phyloP scores from a whole-genome alignment of 2,797 vertebrate species.

The Diceros bicornis region DNA sequence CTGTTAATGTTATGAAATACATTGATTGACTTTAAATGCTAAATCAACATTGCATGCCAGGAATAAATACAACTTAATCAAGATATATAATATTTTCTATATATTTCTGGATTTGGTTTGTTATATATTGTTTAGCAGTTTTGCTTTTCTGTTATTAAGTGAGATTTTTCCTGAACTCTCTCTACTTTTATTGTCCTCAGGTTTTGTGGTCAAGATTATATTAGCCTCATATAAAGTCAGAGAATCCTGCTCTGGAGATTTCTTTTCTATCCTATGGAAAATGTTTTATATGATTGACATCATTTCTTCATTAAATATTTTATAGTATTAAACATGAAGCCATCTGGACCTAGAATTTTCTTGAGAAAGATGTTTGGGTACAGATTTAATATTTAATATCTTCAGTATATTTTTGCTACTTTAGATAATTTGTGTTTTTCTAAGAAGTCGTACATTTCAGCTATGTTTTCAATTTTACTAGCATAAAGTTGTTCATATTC shows the following conservation, averaged over 20 bases:
- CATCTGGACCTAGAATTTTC: constrained; percentile 16
- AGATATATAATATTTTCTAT: neutral
- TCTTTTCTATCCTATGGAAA: neutral
- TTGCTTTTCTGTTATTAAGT: neutral
- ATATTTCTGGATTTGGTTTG: neutral
- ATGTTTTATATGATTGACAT: neutral
- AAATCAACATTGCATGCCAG: neutral
- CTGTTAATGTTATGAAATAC: neutral
- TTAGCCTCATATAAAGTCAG: neutral
- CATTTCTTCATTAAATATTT: neutral
- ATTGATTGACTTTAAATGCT: neutral
- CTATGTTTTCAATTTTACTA: neutral
- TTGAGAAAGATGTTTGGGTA: neutral
- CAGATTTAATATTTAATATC: neutral
- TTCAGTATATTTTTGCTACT: neutral
- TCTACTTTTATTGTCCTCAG: neutral
- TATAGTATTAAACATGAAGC: neutral
- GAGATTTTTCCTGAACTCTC: neutral
- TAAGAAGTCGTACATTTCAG: neutral
- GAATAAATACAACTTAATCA: neutral
- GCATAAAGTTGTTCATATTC: neutral
- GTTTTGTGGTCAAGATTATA: neutral
- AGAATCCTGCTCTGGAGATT: neutral
- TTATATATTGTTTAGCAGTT: neutral
- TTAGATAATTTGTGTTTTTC: neutral